Conservation (phyloP, 2,888 invertebrate genomes). For the Megamerina dolium region DNA sequence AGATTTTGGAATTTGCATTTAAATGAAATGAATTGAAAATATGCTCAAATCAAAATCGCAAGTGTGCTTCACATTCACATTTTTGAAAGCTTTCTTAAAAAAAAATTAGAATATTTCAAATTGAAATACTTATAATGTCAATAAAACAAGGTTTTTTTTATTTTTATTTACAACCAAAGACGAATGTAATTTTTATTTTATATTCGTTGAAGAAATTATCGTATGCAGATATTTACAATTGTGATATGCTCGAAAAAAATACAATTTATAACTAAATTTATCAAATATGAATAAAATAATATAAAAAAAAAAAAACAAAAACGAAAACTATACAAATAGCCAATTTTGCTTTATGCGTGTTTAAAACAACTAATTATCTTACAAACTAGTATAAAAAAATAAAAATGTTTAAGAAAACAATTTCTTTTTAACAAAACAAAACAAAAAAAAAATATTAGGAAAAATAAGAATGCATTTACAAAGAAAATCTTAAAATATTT, state of each 20-base stretch:
- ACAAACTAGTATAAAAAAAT: conserved; percentile 2
- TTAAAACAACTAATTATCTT: conserved; percentile 1
- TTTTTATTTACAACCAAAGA: neutral
- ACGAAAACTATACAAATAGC: neutral
- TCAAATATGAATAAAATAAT: neutral
- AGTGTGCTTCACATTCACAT: too few species aligned
- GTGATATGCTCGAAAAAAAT: conserved; percentile 2
- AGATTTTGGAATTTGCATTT: too few species aligned
- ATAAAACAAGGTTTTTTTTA: too few species aligned
- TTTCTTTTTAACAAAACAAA: neutral
- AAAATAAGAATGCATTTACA: conserved; percentile 5
- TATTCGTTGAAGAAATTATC: neutral
- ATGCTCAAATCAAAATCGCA: too few species aligned
- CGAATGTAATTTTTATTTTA: neutral
- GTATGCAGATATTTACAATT: conserved; percentile 13
- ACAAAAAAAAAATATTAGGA: neutral
- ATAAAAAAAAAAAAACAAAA: neutral
- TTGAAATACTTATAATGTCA: too few species aligned
- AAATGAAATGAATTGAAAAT: too few species aligned
- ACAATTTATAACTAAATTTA: conserved; percentile 1
- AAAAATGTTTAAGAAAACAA: neutral
- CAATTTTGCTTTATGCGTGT: neutral
- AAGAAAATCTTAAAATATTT: too few species aligned
- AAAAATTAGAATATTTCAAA: too few species aligned
- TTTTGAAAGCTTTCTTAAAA: too few species aligned